These are phyloP conservation scores for Anagrus nilaparvatae DNA, from an alignment of 1,140 invertebrate genomes.

Conservation along the genomic window DNA sequence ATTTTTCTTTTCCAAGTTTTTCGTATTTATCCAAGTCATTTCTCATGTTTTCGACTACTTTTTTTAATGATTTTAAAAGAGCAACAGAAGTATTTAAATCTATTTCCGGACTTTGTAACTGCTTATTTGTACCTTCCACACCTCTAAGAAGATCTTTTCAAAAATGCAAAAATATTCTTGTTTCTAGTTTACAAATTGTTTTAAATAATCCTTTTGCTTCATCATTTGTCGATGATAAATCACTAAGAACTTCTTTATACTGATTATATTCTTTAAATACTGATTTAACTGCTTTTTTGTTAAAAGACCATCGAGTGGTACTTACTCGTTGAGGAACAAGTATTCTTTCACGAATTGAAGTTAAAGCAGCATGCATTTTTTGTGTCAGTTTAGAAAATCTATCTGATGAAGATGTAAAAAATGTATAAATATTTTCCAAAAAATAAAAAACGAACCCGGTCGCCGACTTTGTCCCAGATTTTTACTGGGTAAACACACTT, in stretches of 20 bases:
- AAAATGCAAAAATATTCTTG: background rate
- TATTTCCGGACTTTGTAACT: background rate
- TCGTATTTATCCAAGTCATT: background rate
- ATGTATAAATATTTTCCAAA: conserved; percentile 10
- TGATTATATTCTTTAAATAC: background rate
- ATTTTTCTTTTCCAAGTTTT: background rate
- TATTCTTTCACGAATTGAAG: no score
- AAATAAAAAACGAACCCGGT: conserved; percentile 13
- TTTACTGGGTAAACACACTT: no score
- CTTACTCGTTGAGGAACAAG: background rate
- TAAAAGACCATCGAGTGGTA: conserved; percentile 2
- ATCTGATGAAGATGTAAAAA: no score
- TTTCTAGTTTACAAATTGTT: conserved; percentile 1
- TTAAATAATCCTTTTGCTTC: background rate
- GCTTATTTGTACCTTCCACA: background rate
- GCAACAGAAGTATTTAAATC: background rate
- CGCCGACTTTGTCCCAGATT: no score
- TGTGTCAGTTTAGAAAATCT: no score
- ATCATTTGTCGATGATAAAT: background rate
- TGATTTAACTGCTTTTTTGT: background rate
- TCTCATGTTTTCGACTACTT: background rate
- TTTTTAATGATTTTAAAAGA: background rate
- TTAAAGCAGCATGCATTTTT: no score
- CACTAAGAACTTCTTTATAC: background rate
- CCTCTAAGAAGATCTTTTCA: background rate